Percentiles rank a stretch among this genome's conserved stretches.
phyloP scores from a whole-genome alignment of 2,113 vertebrate genomes.

The Alaudala cheleensis region DNA sequence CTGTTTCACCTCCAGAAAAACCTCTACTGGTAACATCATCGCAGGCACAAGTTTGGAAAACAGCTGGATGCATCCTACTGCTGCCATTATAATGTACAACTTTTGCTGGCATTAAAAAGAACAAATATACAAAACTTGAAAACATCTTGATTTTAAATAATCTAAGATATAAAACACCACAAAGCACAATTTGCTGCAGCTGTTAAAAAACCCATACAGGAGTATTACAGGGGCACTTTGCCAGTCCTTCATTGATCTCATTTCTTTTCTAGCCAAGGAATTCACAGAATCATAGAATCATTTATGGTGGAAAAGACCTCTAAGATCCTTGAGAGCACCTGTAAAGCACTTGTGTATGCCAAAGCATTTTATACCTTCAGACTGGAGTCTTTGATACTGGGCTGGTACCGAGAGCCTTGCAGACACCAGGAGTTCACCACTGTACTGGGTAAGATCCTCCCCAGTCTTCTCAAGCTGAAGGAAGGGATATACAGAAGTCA shows the following conservation, averaged over 20 bases:
- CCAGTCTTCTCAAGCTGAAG: slow-evolving; percentile 61
- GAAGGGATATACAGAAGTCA: neutral
- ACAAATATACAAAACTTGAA: neutral
- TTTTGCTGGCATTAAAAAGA: neutral
- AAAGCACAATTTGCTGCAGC: neutral
- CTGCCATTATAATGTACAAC: neutral
- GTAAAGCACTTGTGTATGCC: neutral
- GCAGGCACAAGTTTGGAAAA: neutral
- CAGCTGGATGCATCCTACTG: neutral
- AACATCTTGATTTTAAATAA: neutral
- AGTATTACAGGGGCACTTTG: neutral
- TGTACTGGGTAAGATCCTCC: slow-evolving; percentile 14
- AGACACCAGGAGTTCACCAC: slow-evolving; percentile 61
- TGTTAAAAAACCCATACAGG: neutral
- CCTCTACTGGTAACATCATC: neutral
- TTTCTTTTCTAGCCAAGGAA: neutral
- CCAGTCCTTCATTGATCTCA: neutral
- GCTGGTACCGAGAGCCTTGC: slow-evolving; percentile 60
- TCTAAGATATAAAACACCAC: neutral
- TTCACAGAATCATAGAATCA: neutral
- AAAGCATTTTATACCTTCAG: slow-evolving; percentile 51
- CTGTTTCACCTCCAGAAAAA: neutral
- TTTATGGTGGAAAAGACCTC: neutral
- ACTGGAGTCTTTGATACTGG: neutral
- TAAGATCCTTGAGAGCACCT: neutral